Evolutionary conservation across 2,888 invertebrate species (phyloP).

Genomic region (Macrophya annulata): DNA sequence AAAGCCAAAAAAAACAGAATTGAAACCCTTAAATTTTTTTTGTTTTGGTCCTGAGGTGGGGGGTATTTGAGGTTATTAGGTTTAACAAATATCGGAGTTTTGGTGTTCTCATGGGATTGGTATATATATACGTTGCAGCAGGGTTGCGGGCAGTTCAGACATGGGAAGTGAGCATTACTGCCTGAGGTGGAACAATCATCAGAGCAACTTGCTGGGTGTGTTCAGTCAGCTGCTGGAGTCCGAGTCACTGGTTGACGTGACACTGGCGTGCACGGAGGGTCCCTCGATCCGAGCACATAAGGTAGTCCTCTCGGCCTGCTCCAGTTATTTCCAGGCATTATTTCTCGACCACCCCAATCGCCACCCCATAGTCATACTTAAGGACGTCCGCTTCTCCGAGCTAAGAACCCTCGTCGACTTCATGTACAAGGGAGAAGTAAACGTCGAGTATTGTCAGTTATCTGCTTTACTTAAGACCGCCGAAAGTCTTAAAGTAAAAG

Average conservation of each 20-base stretch:
- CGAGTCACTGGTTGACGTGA: conserved; percentile 97
- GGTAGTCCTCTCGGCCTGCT: conserved; percentile 97
- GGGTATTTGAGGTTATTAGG: conserved; percentile 57
- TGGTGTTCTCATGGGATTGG: neutral
- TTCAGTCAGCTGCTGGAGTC: conserved; percentile 97
- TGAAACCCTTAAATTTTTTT: neutral
- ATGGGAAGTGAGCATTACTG: conserved; percentile 99
- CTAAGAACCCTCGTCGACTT: conserved; percentile 96
- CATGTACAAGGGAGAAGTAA: conserved; percentile 98
- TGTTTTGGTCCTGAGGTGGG: too few relatives aligned
- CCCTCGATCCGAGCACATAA: conserved; percentile 97
- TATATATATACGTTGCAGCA: conserved; percentile 73
- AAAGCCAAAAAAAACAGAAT: neutral
- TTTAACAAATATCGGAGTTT: conserved; percentile 44
- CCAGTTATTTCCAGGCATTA: conserved; percentile 96
- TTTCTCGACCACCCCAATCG: conserved; percentile 96
- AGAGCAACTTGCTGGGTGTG: conserved; percentile 98
- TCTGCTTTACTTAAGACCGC: conserved; percentile 95
- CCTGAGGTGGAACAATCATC: conserved; percentile 99
- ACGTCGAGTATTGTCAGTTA: conserved; percentile 96
- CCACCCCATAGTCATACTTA: conserved; percentile 96
- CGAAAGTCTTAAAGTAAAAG: conserved; percentile 96
- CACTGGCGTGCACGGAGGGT: conserved; percentile 97
- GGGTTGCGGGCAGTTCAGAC: conserved; percentile 94
- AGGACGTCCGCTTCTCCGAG: conserved; percentile 96